Evolutionary conservation across 2,797 vertebrate species (phyloP).

Genomic region (Anabacerthia variegaticeps): DNA sequence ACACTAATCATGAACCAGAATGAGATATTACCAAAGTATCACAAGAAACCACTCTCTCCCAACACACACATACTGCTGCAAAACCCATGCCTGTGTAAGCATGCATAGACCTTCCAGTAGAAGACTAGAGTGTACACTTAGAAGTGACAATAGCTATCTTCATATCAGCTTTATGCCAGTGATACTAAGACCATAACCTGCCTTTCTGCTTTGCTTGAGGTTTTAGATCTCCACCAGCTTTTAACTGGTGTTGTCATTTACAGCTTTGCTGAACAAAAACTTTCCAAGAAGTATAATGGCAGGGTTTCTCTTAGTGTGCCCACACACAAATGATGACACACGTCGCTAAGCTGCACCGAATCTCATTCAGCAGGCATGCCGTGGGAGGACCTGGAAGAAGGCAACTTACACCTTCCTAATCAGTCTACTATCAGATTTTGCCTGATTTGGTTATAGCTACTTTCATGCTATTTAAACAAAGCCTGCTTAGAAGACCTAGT

Average conservation of each 20-base stretch:
- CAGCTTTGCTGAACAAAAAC: not conserved
- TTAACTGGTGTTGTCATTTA: not conserved
- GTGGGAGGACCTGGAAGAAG: not conserved
- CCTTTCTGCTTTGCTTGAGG: not conserved
- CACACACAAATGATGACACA: not conserved
- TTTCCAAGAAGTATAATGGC: not conserved
- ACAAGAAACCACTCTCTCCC: not conserved
- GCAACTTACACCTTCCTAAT: not conserved
- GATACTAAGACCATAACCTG: not conserved
- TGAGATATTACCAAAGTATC: not conserved
- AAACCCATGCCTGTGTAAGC: not conserved
- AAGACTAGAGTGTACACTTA: not conserved
- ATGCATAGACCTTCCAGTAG: not conserved
- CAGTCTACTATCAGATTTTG: not conserved
- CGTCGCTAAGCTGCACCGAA: accelerated
- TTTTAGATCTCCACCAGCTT: not conserved
- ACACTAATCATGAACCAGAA: not conserved
- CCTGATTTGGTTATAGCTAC: not conserved
- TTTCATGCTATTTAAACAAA: slow-evolving; percentile 6
- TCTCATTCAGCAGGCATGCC: not conserved
- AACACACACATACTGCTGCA: not conserved
- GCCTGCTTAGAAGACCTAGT: not conserved
- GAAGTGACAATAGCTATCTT: not conserved
- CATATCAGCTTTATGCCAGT: not conserved
- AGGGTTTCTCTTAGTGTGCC: not conserved